phyloP scores from a whole-genome alignment of 2,888 invertebrate genomes.

The Quadroppia sp. region DNA sequence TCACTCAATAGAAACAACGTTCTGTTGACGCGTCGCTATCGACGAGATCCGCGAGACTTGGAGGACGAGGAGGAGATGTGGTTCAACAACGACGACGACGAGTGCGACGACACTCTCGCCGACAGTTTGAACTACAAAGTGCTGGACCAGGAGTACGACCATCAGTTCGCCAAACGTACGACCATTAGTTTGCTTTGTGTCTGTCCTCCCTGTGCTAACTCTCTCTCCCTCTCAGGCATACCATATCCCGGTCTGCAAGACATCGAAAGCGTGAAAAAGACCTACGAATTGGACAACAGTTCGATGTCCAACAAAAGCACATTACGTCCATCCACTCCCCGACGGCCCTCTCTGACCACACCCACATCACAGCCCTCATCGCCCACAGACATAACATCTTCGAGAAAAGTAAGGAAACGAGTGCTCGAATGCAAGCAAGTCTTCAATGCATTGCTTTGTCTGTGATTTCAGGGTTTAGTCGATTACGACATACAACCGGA shows the following conservation, averaged over 20 bases:
- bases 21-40: constrained; percentile 61
- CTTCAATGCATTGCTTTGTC: too few species aligned
- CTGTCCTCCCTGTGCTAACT: background rate
- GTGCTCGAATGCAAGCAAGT: too few species aligned
- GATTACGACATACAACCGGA: constrained; percentile 69
- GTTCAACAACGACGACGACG: constrained; percentile 96
- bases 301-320: background rate
- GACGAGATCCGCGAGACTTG: constrained; percentile 85
- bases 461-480: constrained; percentile 65
- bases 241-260: too few species aligned
- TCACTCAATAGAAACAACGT: constrained; percentile 37
- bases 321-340: background rate
- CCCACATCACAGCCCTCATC: background rate
- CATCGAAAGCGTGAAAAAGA: constrained; percentile 2
- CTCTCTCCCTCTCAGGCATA: too few species aligned
- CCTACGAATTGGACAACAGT: constrained; percentile 8
- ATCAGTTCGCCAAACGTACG: constrained; percentile 50
- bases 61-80: constrained; percentile 99
- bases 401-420: constrained; percentile 1
- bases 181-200: too few species aligned
- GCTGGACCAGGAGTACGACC: constrained; percentile 62
- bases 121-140: constrained; percentile 60
- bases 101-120: constrained; percentile 61
- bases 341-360: background rate
- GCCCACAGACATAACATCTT: background rate